Base-by-base conservation (phyloP, 2,113 vertebrate genomes). In the Takifugu bimaculatus region DNA sequence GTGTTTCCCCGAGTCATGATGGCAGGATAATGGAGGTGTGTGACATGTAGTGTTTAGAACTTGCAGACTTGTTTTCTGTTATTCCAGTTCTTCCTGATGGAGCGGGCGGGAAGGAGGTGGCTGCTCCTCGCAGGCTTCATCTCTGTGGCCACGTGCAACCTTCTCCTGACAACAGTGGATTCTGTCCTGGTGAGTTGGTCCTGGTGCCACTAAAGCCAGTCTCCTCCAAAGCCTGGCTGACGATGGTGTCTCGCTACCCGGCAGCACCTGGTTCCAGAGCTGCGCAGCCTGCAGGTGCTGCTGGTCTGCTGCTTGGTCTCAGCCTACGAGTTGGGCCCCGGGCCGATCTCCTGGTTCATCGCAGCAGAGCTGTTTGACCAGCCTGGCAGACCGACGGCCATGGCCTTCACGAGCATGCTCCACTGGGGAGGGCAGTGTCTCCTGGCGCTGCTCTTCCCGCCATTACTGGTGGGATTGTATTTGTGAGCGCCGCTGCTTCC, bases 341-440 rank as follows among this genome's bases (percentile, higher is more conserved):
- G 85, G 5, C 82, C 88, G 35, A 75, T 90, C 67, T 91, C 89
- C 48, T 90, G 88, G 84, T 92, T 89, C 70, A 88, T 88, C 48
- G 85, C 78, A 1, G 83, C 77, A 0, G 88, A 91, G 57, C 63
- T 93, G 54, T 92, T 90, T 52, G 91, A 90, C 79, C 87, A 79
- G 56, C 75, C 69, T 0, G 75, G 77, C 52, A 65, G 85, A 12
- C 84, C 74, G 27, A 79, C 81, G 47, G 84, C 86, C 49, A 82
- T 92, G 90, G 87, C 89, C 12, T 91, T 92, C 72, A 89, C 90
- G 63, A 87, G 90, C 74, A 84, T 91, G 79, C 79, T 90, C 26
- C 87, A 84, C 83, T 81, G 88, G 79, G 91, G 90, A 48, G 83
- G 84, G 44, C 92, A 93, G 82, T 92, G 90, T 64, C 53, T 88